Evolutionary conservation across 2,797 vertebrate species (phyloP), one percentile per base, ranked within the genome.

Genomic region (Hoplostethus mediterraneus): DNA sequence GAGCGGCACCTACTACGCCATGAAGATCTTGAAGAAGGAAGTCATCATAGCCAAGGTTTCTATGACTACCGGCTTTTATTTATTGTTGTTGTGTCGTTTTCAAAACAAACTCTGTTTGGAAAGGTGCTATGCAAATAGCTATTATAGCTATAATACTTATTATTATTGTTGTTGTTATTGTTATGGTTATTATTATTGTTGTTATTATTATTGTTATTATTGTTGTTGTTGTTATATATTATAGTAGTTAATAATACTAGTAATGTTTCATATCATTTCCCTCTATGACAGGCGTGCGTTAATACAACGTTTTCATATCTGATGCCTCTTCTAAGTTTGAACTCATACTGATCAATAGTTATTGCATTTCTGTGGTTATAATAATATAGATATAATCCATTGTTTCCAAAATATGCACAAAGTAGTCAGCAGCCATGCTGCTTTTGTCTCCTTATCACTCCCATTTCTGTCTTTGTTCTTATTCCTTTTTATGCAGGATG

Each of bases 11-110:
- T 99, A 99, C 73, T 99, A 99, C 65, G 98, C 98, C 93, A 99
- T 99, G 98, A 99, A 99, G 94, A 99, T 99, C 92, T 93, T 99
- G 89, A 99, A 98, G 93, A 99, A 99, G 89, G 98, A 99, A 93
- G 97, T 99, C 79, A 99, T 99, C 84, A 97, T 99, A 87, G 98
- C 98, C 84, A 99, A 99, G 97, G 97, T 98, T 31, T 16, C 12
- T 36, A 28, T 11, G 3, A 16, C 14, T 0, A 45, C 42, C 36
- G 52, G 17, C n/a, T 67, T 8, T 31, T 11, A 1, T 57, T 25
- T 65, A 3, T 17, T 40, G 36, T 21, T 25, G 1, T 54, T 49
- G 42, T 25, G 0, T 9, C 36, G 40, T 61, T 44, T 73, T 1
- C 25, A 55, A 45, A 36, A 3, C 17, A 31, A 47, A 28, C 5